A percentile compares a stretch with the other conserved stretches of the same genome.
Evolutionary conservation across 2,888 invertebrate species (phyloP).

Genomic region (Seladonia tumulorum): DNA sequence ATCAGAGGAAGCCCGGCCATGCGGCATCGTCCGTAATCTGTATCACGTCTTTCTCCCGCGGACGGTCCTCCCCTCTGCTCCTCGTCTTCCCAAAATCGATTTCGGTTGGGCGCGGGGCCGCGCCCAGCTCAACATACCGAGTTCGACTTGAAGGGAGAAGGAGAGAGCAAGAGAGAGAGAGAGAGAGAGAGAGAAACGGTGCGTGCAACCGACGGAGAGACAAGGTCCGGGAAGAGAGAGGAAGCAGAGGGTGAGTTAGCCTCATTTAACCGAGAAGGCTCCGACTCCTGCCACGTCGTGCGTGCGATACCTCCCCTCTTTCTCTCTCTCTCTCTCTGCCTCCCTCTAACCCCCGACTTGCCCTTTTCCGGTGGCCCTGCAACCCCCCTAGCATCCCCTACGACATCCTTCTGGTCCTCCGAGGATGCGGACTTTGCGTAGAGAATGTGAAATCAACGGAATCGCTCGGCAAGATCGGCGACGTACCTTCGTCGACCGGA

Average conservation of each 20-base stretch:
- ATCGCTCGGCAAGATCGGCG: slow-evolving; percentile 40
- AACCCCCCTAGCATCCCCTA: slow-evolving; percentile 41
- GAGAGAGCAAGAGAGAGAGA: neutral
- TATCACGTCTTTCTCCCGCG: slow-evolving; percentile 72
- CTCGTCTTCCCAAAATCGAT: slow-evolving; percentile 82
- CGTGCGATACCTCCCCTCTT: slow-evolving; percentile 65
- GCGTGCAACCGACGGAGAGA: slow-evolving; percentile 20
- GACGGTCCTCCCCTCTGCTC: slow-evolving; percentile 54
- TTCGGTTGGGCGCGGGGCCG: slow-evolving; percentile 79
- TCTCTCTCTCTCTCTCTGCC: neutral
- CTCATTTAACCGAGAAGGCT: slow-evolving; percentile 80
- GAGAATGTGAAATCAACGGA: slow-evolving; percentile 36
- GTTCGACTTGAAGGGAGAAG: slow-evolving; percentile 62
- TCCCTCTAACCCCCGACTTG: slow-evolving; percentile 29
- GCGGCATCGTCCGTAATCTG: slow-evolving; percentile 70
- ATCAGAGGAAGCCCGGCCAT: slow-evolving; percentile 66
- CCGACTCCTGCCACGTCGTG: slow-evolving; percentile 71
- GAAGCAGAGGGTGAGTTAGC: slow-evolving; percentile 72
- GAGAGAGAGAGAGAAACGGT: neutral
- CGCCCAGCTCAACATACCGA: slow-evolving; percentile 78
- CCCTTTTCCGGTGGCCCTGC: slow-evolving; percentile 69
- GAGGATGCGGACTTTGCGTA: slow-evolving; percentile 34
- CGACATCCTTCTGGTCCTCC: slow-evolving; percentile 30
- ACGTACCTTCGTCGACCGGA: neutral
- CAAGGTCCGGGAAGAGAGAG: slow-evolving; percentile 23